Evolutionary conservation across 2,797 vertebrate genomes (phyloP), one percentile per base, ranked within the genome.

Genomic region (Leptodactylus fallax): DNA sequence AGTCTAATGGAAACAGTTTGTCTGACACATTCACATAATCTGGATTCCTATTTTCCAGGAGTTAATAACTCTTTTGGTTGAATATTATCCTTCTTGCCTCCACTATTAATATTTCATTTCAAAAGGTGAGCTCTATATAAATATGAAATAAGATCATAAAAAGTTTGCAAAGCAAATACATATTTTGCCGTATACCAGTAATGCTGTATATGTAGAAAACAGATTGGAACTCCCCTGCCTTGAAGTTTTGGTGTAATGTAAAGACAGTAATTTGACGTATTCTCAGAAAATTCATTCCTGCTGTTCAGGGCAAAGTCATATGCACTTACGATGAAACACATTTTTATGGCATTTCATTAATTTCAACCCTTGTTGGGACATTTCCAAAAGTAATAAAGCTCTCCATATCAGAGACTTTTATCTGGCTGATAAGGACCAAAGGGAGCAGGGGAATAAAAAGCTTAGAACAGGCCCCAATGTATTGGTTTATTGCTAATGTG

Each of bases 321-420:
- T 77, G 72, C 87, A 81, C 60, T 89, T 82, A 71, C 79, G 79
- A 83, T 86, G 65, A 89, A 89, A 89, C 84, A 89, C 88, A 86
- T 82, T 86, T 88, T 89, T 86, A 86, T 89, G 79, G 88, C 47
- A 86, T 89, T 89, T 89, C 88, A 86, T 89, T 89, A 76, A 89
- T 86, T 86, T 89, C 79, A 89, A 78, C 72, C 65, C 84, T 86
- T 82, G 71, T 89, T 89, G 88, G 84, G 84, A 86, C 49, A 86
- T 78, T 89, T 89, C 88, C 88, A 89, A 89, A 89, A 89, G 79
- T 79, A 89, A 89, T 89, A 89, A 89, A 89, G 69, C 58, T 82
- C 81, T 69, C 84, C 53, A 78, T 89, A 86, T 89, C 84, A 82
- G 79, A 82, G 60, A 61, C 71, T 86, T 89, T 89, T 86, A 89